phyloP scores from a whole-genome alignment of 2,113 vertebrate genomes.

The Rostratula benghalensis region DNA sequence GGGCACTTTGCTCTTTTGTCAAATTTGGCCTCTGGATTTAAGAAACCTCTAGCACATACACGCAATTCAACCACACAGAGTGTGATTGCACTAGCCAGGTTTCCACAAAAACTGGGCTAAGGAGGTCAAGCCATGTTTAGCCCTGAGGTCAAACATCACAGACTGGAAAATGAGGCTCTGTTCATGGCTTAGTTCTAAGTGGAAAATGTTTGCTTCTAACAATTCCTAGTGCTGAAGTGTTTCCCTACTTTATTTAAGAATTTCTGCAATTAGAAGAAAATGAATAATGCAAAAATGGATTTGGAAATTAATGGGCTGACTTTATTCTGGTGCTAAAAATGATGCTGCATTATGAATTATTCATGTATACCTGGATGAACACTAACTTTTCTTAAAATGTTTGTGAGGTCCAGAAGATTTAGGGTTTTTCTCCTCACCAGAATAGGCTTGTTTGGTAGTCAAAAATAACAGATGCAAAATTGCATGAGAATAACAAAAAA shows the following conservation, averaged over 20 bases:
- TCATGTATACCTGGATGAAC: constrained; percentile 37
- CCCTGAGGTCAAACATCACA: not conserved
- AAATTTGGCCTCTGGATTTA: not conserved
- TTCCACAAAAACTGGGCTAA: not conserved
- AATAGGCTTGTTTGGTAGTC: not conserved
- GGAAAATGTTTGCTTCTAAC: not conserved
- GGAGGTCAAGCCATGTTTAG: not conserved
- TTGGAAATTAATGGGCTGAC: constrained; percentile 48
- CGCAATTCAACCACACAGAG: not conserved
- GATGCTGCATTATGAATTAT: constrained; percentile 37
- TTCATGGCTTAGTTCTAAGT: not conserved
- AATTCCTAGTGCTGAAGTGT: not conserved
- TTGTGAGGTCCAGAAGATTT: not conserved
- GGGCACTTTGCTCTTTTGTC: not conserved
- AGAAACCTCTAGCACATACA: not conserved
- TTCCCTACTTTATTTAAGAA: constrained; percentile 27
- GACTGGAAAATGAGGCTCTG: not conserved
- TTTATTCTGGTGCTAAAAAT: constrained; percentile 31
- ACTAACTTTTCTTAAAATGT: not conserved
- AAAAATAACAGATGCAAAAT: constrained; percentile 21
- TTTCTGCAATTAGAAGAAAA: constrained; percentile 51
- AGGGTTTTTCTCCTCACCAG: not conserved
- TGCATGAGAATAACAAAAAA: not conserved
- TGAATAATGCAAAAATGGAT: constrained; percentile 55
- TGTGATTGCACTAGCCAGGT: not conserved